Base-by-base conservation (phyloP, 2,797 vertebrate species). In the Spatula versicolor region DNA sequence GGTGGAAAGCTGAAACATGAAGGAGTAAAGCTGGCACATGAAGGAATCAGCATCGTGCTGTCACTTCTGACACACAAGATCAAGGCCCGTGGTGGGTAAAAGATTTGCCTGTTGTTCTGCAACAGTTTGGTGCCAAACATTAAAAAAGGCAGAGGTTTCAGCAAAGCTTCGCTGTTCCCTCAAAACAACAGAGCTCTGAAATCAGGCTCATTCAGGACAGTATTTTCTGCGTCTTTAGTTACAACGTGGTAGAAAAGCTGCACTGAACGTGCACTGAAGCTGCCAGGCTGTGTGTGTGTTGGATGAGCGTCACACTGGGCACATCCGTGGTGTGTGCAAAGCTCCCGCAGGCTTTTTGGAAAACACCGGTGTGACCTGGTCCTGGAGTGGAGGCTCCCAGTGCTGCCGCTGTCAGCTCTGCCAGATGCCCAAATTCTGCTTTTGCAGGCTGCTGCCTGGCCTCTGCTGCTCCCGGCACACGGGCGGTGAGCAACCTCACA, bases 361-460 rank as follows among this genome's bases (percentile, higher is more conserved):
- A 46, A 80, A 59, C 0, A 0, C n/a, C 31, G 21, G 31, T 16
- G 13, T 0, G 1, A 54, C 21, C 50, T 6, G 1, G 3, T 45
- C 31, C 81, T 71, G 64, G 73, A 54, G 46, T 35, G n/a, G 52
- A 76, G 33, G 19, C 15, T 74, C 64, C 14, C 16, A 9, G 30
- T 18, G 41, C n/a, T 39, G 20, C 11, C 3, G 69, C 69, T 21
- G 25, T 63, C 46, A 86, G 33, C 46, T 74, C 3, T 4, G 46
- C 33, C 48, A 22, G 22, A 63, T 1, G 2, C 17, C 33, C 62
- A 2, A 4, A 6, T 25, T 67, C 1, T 2, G 12, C 52, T 80
- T 48, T 69, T 22, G 7, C 0, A 3, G 48, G 31, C 41, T 37
- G 21, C 11, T 75, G 21, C 10, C 25, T 4, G 66, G 25, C 11